A percentile compares a stretch with the other conserved stretches of the same genome.
phyloP scores from a whole-genome alignment of 2,888 invertebrate species.

The Caenorhabditis wallacei region DNA sequence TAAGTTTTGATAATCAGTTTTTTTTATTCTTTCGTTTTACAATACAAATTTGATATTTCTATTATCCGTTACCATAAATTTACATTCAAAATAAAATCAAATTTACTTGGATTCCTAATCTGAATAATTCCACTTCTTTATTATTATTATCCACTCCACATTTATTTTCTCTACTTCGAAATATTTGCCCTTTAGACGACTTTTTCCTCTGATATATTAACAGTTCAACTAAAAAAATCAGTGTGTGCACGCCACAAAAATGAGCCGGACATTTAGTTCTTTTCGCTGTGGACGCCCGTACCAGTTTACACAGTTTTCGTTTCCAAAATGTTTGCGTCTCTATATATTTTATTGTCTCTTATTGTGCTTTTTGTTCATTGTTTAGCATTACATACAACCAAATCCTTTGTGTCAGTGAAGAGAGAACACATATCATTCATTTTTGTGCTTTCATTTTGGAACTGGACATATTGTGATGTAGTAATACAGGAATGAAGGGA shows the following conservation, averaged over 20 bases:
- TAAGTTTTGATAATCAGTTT: no score
- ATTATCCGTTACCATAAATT: no score
- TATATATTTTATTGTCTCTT: constrained; percentile 5
- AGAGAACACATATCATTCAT: constrained; percentile 20
- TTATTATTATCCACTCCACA: neutral
- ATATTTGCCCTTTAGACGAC: constrained; percentile 25
- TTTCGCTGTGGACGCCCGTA: constrained; percentile 34
- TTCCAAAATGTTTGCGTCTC: constrained; percentile 15
- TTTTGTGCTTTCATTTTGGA: constrained; percentile 29
- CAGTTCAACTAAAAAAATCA: constrained; percentile 27
- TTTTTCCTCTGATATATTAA: constrained; percentile 20
- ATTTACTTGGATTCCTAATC: no score
- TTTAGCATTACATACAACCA: constrained; percentile 35
- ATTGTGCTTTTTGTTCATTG: constrained; percentile 45
- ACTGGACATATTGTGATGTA: constrained; percentile 1
- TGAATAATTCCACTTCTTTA: no score
- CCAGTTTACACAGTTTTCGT: constrained; percentile 54
- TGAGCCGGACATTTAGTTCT: constrained; percentile 41
- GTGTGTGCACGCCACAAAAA: constrained; percentile 16
- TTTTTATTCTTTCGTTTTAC: no score
- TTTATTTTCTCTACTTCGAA: neutral
- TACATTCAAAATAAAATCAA: no score
- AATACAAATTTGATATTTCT: no score
- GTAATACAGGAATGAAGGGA: neutral
- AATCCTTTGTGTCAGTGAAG: constrained; percentile 23